These are phyloP conservation scores for Drosophila falleni DNA, from an alignment of 2,888 invertebrate species.

Conservation along the genomic window DNA sequence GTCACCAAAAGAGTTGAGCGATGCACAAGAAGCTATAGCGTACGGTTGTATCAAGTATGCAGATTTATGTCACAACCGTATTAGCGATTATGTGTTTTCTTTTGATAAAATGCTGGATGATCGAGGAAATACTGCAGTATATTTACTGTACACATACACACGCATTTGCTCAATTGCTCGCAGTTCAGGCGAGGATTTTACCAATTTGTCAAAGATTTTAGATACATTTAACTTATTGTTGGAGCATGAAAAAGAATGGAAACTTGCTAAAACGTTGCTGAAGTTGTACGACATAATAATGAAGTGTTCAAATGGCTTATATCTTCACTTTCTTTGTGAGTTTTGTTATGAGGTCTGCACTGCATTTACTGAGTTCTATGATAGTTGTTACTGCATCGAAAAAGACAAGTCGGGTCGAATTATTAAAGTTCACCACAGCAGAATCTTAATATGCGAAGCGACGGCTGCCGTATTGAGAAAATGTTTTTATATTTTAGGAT, in stretches of 20 bases:
- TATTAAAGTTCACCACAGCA: constrained; percentile 92
- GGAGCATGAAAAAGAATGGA: constrained; percentile 97
- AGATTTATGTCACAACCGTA: constrained; percentile 96
- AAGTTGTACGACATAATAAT: constrained; percentile 95
- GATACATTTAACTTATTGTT: constrained; percentile 88
- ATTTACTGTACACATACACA: constrained; percentile 97
- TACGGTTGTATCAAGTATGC: constrained; percentile 99
- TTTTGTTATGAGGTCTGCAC: constrained; percentile 97
- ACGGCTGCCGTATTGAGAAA: constrained; percentile 94
- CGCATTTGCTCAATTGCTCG: constrained; percentile 96
- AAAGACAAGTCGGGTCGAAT: constrained; percentile 94
- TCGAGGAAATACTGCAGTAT: constrained; percentile 99
- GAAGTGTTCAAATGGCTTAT: constrained; percentile 93
- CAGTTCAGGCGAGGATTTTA: constrained; percentile 86
- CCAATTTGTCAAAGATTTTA: constrained; percentile 89
- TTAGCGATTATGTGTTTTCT: constrained; percentile 98
- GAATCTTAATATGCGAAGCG: constrained; percentile 96
- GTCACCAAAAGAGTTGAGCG: constrained; percentile 91
- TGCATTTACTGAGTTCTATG: constrained; percentile 98
- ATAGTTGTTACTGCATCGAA: constrained; percentile 98
- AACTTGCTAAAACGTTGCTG: constrained; percentile 94
- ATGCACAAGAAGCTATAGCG: constrained; percentile 96
- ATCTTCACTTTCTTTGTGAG: constrained; percentile 95
- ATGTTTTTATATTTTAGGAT: constrained; percentile 95
- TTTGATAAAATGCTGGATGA: constrained; percentile 99